These are phyloP conservation scores for Brachyopa scutellaris DNA, from an alignment of 2,888 invertebrate genomes.

Conservation along the genomic window DNA sequence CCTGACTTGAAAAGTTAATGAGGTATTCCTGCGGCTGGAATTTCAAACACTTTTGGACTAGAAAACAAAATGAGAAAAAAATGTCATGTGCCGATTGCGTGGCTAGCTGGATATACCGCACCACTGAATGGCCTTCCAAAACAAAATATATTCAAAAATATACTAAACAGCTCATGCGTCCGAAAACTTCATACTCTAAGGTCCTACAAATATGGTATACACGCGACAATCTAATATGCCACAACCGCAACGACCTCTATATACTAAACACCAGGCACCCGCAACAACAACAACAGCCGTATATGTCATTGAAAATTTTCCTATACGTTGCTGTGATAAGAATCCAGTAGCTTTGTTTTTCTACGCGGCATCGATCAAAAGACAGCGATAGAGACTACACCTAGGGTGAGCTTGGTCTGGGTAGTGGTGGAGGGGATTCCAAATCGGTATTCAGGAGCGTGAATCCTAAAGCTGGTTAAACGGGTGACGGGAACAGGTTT, in stretches of 20 bases:
- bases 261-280: no score
- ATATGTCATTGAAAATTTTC: slow-evolving; percentile 26
- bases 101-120: background rate
- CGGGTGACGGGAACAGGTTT: background rate
- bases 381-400: background rate
- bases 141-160: slow-evolving; percentile 7
- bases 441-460: slow-evolving; percentile 10
- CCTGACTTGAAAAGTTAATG: slow-evolving; percentile 18
- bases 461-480: background rate
- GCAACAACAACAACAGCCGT: background rate
- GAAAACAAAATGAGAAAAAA: slow-evolving; percentile 10
- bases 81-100: slow-evolving; percentile 18
- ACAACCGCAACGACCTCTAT: background rate
- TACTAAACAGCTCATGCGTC: background rate
- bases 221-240: slow-evolving; percentile 41
- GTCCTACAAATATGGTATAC: slow-evolving; percentile 24
- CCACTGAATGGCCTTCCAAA: slow-evolving; percentile 44
- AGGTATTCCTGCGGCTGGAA: background rate
- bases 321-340: slow-evolving; percentile 24
- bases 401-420: background rate
- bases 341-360: slow-evolving; percentile 29
- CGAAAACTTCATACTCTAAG: slow-evolving; percentile 1
- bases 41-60: background rate
- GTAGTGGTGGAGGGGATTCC: background rate
- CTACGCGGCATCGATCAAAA: slow-evolving; percentile 29